Evolutionary conservation across 2,113 vertebrate species (phyloP).

Genomic region (Glaucomys volans): DNA sequence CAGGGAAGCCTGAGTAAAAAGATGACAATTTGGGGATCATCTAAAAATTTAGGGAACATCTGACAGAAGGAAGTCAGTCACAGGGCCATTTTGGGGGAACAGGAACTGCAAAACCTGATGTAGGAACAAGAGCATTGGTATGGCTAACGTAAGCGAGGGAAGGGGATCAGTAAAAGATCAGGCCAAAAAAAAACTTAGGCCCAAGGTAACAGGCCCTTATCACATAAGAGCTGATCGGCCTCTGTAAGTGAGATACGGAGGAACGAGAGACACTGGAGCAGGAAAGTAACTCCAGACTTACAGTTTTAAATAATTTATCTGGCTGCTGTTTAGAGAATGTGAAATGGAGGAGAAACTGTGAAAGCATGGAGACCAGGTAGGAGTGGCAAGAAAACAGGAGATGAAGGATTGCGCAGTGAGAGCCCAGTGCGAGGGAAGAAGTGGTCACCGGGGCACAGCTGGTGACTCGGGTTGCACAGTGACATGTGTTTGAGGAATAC

Average conservation of each 20-base stretch:
- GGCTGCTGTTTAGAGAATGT: not conserved
- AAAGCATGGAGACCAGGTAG: not conserved
- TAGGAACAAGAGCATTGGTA: not conserved
- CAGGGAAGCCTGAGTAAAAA: not conserved
- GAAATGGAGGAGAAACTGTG: not conserved
- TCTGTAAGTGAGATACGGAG: not conserved
- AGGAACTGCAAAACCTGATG: not conserved
- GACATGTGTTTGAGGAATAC: not conserved
- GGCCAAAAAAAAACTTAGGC: not conserved
- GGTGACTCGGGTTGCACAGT: not conserved
- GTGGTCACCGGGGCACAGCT: not conserved
- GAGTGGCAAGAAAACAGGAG: not conserved
- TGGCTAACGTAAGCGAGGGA: not conserved
- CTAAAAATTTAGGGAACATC: not conserved
- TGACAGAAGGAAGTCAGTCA: not conserved
- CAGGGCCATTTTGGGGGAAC: not conserved
- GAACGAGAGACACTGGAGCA: not conserved
- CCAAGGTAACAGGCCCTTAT: not conserved
- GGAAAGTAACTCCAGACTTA: not conserved
- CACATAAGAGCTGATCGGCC: not conserved
- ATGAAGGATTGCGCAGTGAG: not conserved
- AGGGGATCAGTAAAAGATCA: not conserved
- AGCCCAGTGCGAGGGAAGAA: not conserved
- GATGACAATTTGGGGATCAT: not conserved
- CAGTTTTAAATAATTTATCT: constrained; percentile 54